phyloP scores from a whole-genome alignment of 2,113 vertebrate species.

The Carassius gibelio region DNA sequence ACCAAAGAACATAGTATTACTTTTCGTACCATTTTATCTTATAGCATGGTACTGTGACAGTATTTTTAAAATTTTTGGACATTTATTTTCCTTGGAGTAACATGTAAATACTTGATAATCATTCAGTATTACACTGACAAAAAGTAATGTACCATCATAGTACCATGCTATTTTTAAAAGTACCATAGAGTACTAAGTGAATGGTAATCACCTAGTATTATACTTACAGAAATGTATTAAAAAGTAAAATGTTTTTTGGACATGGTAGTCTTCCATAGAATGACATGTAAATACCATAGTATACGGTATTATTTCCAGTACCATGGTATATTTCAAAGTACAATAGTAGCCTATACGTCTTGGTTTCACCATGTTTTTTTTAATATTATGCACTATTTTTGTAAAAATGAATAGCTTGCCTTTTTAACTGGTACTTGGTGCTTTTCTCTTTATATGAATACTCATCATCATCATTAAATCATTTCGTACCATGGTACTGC shows the following conservation, averaged over 20 bases:
- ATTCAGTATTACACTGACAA: not conserved
- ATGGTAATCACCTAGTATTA: not conserved
- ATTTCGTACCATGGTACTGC: conserved; percentile 2
- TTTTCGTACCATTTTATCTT: not conserved
- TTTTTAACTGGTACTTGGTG: not conserved
- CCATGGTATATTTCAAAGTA: not conserved
- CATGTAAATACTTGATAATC: too few species aligned
- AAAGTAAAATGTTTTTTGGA: not conserved
- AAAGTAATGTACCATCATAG: not conserved
- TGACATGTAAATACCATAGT: not conserved
- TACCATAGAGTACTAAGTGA: too few species aligned
- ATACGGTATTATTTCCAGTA: not conserved
- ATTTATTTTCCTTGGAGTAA: not conserved
- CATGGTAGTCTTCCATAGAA: not conserved
- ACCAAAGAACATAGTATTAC: not conserved
- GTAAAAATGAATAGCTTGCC: too few species aligned
- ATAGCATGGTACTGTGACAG: not conserved
- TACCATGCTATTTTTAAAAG: not conserved
- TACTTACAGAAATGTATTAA: not conserved
- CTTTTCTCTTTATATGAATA: not conserved
- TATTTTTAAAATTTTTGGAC: not conserved
- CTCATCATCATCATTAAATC: too few species aligned
- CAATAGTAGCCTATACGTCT: too few species aligned
- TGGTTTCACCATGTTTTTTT: too few species aligned
- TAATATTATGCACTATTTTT: too few species aligned